Evolutionary conservation across 2,888 invertebrate species (phyloP), one percentile per base, ranked within the genome.

Genomic region (Coremacera marginata): DNA sequence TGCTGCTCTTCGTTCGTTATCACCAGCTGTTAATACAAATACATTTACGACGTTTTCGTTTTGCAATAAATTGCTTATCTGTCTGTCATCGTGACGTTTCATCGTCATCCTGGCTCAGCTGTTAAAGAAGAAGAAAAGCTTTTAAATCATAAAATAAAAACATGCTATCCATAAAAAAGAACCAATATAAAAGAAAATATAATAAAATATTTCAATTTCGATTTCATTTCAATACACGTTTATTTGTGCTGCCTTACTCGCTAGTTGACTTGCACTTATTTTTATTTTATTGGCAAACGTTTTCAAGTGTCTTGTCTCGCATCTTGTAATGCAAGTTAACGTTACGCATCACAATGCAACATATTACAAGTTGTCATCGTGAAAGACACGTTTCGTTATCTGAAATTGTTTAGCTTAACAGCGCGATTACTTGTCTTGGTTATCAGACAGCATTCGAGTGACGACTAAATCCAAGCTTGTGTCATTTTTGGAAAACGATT

Each of bases 321-420:
- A 60, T 27, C 25, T 60, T 60, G 19, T 27, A 27, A 14, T 60
- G 57, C 22, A 27, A 14, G 11, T 34, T n/a, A 16, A 44, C 67
- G 22, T 37, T 37, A 67, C 67, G 67, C 37, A 67, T n/a, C 44
- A 37, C 37, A 67, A 67, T 37, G 67, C 37, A 44, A 67, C 34
- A 19, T 67, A 44, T 67, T 27, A 67, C 34, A 67, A 34, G 44
- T 37, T 67, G 67, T 67, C 44, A 44, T 37, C 44, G 67, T 19
- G 16, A 16, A 44, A 67, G 37, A 67, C 67, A 67, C 67, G 67
- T 67, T 37, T 19, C 14, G 7, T 19, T 37, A 44, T 22, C 22
- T 37, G 67, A 67, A 67, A 67, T 67, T 67, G 67, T 67, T 67
- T 67, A 44, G 44, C 67, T 67, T 67, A 67, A 5, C 67, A 19